A percentile compares a stretch with the other conserved stretches of the same genome.
phyloP scores from a whole-genome alignment of 2,888 invertebrate genomes.

The Escarpia spicata region DNA sequence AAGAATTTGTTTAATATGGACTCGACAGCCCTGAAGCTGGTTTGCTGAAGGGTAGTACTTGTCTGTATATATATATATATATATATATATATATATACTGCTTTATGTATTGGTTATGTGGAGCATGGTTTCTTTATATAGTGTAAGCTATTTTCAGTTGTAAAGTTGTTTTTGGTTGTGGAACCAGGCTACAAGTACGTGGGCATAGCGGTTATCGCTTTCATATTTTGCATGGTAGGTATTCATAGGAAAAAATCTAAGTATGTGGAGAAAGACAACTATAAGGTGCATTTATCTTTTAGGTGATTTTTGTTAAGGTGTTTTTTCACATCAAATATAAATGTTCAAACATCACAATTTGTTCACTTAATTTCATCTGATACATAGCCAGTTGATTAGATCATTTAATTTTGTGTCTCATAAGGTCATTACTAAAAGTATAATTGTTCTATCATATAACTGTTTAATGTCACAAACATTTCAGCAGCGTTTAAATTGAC shows the following conservation, averaged over 20 bases:
- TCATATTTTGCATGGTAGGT: not conserved
- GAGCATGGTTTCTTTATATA: too few species aligned
- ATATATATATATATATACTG: too few species aligned
- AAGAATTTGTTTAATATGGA: not conserved
- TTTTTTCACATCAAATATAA: too few species aligned
- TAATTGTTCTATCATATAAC: not conserved
- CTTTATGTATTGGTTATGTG: too few species aligned
- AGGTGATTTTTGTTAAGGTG: not conserved
- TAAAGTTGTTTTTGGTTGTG: not conserved
- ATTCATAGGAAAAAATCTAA: not conserved
- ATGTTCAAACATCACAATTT: too few species aligned
- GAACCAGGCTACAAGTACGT: not conserved
- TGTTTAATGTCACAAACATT: not conserved
- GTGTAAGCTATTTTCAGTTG: not conserved
- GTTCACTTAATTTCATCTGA: too few species aligned
- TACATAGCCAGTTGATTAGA: too few species aligned
- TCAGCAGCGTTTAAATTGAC: not conserved
- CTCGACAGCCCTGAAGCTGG: not conserved
- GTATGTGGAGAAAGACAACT: not conserved
- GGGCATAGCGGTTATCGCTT: not conserved
- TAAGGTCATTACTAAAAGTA: not conserved
- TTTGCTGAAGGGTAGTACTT: not conserved
- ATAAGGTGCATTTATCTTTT: not conserved
- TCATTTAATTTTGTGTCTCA: not conserved
- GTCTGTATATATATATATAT: too few species aligned